Percentiles rank a stretch among this genome's conserved stretches.
Evolutionary conservation across 2,113 vertebrate genomes (phyloP).

Genomic region (Lophochroa leadbeateri): DNA sequence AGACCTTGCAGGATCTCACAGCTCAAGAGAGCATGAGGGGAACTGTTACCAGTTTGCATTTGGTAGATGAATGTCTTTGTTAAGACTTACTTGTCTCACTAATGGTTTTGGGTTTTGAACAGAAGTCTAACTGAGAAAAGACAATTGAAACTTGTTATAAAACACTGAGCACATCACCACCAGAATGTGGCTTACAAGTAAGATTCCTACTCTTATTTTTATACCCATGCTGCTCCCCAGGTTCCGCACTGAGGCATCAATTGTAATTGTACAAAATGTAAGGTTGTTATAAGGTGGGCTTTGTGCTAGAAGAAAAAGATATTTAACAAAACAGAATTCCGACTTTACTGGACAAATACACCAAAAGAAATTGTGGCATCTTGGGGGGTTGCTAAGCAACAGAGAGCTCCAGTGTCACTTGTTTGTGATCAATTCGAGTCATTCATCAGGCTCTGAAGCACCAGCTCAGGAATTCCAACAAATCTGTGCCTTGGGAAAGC

Average conservation of each 20-base stretch:
- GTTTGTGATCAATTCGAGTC: constrained; percentile 74
- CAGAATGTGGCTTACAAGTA: neutral
- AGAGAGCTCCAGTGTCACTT: constrained; percentile 61
- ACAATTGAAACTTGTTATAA: neutral
- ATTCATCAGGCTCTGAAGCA: constrained; percentile 72
- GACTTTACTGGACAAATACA: constrained; percentile 73
- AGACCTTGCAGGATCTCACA: neutral
- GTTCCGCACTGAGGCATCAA: neutral
- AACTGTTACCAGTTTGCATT: neutral
- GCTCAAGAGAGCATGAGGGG: neutral
- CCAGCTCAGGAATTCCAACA: constrained; percentile 70
- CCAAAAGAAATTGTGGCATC: constrained; percentile 75
- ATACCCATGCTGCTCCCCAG: neutral
- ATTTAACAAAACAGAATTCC: constrained; percentile 71
- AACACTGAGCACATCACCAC: neutral
- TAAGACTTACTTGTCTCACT: neutral
- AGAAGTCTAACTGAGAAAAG: neutral
- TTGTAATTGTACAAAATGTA: constrained; percentile 12
- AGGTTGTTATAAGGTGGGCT: constrained; percentile 43
- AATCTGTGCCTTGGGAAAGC: constrained; percentile 70
- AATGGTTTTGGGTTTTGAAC: neutral
- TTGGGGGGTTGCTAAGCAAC: constrained; percentile 80
- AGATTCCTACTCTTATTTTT: neutral
- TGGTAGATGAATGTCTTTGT: neutral
- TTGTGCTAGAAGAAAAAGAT: constrained; percentile 13